Conservation (phyloP, 2,888 invertebrate genomes). For the Tachystola acroxantha region DNA sequence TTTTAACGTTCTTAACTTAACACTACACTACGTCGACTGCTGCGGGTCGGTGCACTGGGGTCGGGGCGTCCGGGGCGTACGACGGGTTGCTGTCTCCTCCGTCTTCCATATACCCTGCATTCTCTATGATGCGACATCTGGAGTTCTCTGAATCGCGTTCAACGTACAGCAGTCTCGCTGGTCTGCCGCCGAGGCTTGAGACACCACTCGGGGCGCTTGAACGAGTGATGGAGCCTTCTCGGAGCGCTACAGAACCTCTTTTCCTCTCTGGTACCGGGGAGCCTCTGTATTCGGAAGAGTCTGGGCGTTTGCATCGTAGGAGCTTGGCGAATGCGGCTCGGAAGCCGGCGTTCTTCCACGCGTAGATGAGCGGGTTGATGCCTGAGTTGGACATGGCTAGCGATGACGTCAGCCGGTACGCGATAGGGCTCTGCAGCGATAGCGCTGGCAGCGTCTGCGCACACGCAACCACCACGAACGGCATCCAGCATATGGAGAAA, state of each 20-base stretch:
- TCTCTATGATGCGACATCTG: slow-evolving; percentile 70
- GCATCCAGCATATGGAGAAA: slow-evolving; percentile 90
- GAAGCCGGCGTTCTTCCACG: slow-evolving; percentile 90
- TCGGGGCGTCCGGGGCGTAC: slow-evolving; percentile 65
- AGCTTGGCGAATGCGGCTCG: slow-evolving; percentile 84
- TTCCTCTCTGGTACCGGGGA: slow-evolving; percentile 77
- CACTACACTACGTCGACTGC: slow-evolving; percentile 64
- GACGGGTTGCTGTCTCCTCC: slow-evolving; percentile 65
- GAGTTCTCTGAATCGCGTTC: slow-evolving; percentile 55
- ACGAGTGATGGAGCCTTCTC: slow-evolving; percentile 62
- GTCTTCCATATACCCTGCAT: slow-evolving; percentile 66
- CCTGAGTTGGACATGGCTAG: slow-evolving; percentile 89
- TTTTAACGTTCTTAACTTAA: slow-evolving; percentile 28
- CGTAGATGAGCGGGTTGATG: slow-evolving; percentile 89
- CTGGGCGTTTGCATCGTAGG: slow-evolving; percentile 81
- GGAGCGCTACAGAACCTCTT: slow-evolving; percentile 66
- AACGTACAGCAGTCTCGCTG: slow-evolving; percentile 59
- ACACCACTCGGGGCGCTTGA: slow-evolving; percentile 54
- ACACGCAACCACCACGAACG: slow-evolving; percentile 84
- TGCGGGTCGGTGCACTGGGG: slow-evolving; percentile 58
- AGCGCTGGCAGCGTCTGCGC: slow-evolving; percentile 76
- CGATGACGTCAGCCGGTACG: slow-evolving; percentile 82
- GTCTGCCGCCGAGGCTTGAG: slow-evolving; percentile 53
- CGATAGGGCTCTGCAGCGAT: slow-evolving; percentile 69
- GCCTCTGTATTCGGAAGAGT: slow-evolving; percentile 73